phyloP scores from a whole-genome alignment of 2,113 vertebrate species.

The Echinops telfairi region DNA sequence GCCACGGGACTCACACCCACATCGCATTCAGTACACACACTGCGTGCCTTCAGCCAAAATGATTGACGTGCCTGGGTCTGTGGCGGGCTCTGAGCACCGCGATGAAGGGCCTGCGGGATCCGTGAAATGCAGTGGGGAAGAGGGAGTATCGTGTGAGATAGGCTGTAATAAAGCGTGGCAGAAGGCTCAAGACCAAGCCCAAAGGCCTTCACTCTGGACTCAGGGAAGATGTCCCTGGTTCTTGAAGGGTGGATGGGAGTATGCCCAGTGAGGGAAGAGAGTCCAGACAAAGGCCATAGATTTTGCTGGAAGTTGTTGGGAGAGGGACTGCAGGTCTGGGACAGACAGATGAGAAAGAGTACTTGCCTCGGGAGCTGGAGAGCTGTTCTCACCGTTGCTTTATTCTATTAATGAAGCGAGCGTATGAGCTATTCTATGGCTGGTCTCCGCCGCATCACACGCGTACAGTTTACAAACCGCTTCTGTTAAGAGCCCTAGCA shows the following conservation, averaged over 20 bases:
- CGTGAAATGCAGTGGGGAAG: neutral
- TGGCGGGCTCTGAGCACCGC: neutral
- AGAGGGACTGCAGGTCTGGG: neutral
- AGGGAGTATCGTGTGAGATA: neutral
- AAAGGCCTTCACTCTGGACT: neutral
- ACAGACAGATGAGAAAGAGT: too few relatives aligned
- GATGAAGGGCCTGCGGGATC: neutral
- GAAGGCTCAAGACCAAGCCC: neutral
- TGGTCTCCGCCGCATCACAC: neutral
- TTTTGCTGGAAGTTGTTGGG: neutral
- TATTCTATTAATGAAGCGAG: neutral
- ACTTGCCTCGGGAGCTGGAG: too few relatives aligned
- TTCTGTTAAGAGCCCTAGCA: neutral
- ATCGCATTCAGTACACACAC: neutral
- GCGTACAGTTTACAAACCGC: neutral
- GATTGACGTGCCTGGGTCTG: neutral
- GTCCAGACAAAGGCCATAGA: neutral
- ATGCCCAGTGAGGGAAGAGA: neutral
- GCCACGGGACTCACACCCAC: too few relatives aligned
- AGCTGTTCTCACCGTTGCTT: neutral
- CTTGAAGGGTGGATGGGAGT: neutral
- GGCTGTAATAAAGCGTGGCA: too few relatives aligned
- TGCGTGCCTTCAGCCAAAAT: neutral
- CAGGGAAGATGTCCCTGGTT: neutral
- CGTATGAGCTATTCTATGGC: rapidly evolving